Conservation (phyloP, 2,113 vertebrate genomes). For the Delphinapterus leucas region DNA sequence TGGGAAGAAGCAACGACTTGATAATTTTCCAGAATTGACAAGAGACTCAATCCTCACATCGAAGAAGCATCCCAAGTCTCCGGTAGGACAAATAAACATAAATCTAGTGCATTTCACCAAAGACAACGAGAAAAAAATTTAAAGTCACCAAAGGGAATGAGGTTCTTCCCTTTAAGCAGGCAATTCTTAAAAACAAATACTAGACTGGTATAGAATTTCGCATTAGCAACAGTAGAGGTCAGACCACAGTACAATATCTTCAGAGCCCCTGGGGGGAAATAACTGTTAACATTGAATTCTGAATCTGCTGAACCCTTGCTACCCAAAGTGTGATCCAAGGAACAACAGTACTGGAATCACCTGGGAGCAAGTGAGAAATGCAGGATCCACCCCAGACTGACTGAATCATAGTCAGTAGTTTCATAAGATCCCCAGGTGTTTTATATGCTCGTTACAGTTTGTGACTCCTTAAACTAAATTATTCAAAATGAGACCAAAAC, state of each 20-base stretch:
- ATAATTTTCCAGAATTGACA: neutral
- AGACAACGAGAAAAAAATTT: neutral
- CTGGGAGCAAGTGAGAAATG: neutral
- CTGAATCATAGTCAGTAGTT: neutral
- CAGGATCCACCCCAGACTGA: neutral
- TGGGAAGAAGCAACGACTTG: neutral
- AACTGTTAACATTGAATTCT: neutral
- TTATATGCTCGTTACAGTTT: neutral
- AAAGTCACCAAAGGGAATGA: neutral
- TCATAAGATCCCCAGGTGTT: neutral
- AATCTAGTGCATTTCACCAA: neutral
- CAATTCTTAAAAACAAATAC: neutral
- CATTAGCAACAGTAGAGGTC: neutral
- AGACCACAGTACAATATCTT: neutral
- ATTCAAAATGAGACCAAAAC: neutral
- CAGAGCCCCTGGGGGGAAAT: neutral
- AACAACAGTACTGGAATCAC: neutral
- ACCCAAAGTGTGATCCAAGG: neutral
- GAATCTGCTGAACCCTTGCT: neutral
- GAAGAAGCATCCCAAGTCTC: neutral
- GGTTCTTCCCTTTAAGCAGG: neutral
- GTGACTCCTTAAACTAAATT: neutral
- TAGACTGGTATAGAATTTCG: neutral
- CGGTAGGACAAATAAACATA: neutral
- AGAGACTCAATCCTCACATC: neutral